These are phyloP conservation scores for Calephelis perditalis DNA, from an alignment of 2,888 invertebrate species.

Conservation along the genomic window DNA sequence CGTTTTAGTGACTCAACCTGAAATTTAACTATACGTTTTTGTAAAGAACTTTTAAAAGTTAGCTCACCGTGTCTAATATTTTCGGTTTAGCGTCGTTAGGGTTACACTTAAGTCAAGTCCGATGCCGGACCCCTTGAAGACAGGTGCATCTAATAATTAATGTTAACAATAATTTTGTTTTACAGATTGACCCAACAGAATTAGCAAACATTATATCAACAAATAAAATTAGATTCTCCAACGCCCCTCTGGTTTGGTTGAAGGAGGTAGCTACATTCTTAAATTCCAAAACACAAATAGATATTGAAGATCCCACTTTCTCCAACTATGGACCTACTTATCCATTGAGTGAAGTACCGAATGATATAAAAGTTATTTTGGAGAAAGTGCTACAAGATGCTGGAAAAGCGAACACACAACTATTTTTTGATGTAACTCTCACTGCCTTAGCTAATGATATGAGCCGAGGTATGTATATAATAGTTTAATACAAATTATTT, in stretches of 20 bases:
- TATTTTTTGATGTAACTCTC: constrained; percentile 84
- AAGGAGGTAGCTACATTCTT: constrained; percentile 83
- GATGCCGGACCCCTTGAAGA: no score
- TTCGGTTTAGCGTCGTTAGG: no score
- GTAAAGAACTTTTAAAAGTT: no score
- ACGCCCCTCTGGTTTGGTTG: constrained; percentile 83
- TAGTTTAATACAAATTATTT: not conserved
- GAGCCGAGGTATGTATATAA: constrained; percentile 77
- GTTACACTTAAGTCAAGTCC: no score
- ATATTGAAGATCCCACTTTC: constrained; percentile 81
- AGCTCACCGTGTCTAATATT: no score
- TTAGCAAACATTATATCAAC: constrained; percentile 66
- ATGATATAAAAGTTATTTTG: constrained; percentile 57
- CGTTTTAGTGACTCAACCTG: no score
- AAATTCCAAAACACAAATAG: constrained; percentile 79
- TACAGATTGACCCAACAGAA: constrained; percentile 80
- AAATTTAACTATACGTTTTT: no score
- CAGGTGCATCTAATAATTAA: no score
- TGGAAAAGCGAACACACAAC: constrained; percentile 79
- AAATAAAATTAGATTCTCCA: constrained; percentile 81
- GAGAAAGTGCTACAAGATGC: constrained; percentile 76
- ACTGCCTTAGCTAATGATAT: constrained; percentile 85
- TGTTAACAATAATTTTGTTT: no score
- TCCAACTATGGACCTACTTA: constrained; percentile 73
- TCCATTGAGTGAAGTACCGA: constrained; percentile 74